phyloP scores from a whole-genome alignment of 2,888 invertebrate genomes.

The Stenolophus ochropezus region DNA sequence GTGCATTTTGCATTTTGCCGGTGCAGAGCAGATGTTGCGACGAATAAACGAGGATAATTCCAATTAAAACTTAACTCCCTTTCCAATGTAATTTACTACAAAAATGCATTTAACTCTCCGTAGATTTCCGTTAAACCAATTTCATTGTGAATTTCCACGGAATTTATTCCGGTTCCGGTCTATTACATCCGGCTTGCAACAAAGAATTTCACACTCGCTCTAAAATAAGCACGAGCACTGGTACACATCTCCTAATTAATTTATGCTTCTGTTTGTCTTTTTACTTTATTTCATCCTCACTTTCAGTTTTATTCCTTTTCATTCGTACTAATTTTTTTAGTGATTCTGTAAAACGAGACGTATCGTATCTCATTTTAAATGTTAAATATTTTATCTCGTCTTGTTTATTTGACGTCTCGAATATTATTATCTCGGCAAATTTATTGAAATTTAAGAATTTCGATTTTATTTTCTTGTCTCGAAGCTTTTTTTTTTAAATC shows the following conservation, averaged over 20 bases:
- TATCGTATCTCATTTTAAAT: no score
- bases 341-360: no score
- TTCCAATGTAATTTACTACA: constrained; percentile 50
- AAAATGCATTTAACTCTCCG: constrained; percentile 52
- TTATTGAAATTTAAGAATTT: no score
- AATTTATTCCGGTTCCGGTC: constrained; percentile 35
- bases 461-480: no score
- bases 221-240: constrained; percentile 1
- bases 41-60: constrained; percentile 53
- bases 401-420: no score
- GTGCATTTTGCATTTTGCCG: constrained; percentile 23
- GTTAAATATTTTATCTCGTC: no score
- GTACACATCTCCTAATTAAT: not conserved
- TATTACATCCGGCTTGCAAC: constrained; percentile 4
- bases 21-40: constrained; percentile 16
- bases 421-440: no score
- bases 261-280: not conserved
- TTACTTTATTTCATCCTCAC: not conserved
- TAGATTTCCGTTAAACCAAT: constrained; percentile 52
- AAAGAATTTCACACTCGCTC: constrained; percentile 7
- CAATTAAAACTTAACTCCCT: constrained; percentile 52
- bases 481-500: no score
- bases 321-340: no score
- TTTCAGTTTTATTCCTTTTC: not conserved
- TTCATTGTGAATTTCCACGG: constrained; percentile 45